Percentiles rank a stretch among this genome's conserved stretches.
Conservation (phyloP, 2,888 invertebrate genomes). For the Colostygia pectinataria region DNA sequence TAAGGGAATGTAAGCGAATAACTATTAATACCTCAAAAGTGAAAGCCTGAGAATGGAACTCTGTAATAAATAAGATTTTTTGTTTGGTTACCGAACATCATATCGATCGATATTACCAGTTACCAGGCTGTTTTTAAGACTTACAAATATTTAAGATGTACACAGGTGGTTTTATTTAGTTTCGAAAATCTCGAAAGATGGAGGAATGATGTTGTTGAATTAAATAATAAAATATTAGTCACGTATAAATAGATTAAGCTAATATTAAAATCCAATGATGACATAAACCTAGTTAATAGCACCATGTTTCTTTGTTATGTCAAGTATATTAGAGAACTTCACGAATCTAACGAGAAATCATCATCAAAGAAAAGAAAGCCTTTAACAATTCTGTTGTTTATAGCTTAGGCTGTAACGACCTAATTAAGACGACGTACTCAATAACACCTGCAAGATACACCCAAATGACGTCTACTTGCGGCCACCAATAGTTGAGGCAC, state of each 20-base stretch:
- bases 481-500: slow-evolving; percentile 63
- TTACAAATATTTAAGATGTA: slow-evolving; percentile 29
- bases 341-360: too few relatives aligned
- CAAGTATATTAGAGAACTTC: too few relatives aligned
- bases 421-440: slow-evolving; percentile 43
- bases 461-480: slow-evolving; percentile 52
- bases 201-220: slow-evolving; percentile 5
- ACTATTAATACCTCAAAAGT: slow-evolving; percentile 50
- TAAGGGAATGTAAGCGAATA: slow-evolving; percentile 30
- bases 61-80: slow-evolving; percentile 45
- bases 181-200: slow-evolving; percentile 27
- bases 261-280: too few relatives aligned
- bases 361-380: not conserved
- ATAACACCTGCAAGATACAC: slow-evolving; percentile 49
- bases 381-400: not conserved
- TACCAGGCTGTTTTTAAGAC: slow-evolving; percentile 22
- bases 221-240: not conserved
- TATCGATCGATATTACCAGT: slow-evolving; percentile 18
- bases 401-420: slow-evolving; percentile 6
- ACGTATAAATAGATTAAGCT: not conserved
- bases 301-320: too few relatives aligned
- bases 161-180: slow-evolving; percentile 28
- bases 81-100: slow-evolving; percentile 23
- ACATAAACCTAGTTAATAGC: too few relatives aligned
- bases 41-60: slow-evolving; percentile 55